These are phyloP conservation scores for Amia ocellicauda DNA, from an alignment of 2,113 vertebrate species.

Conservation along the genomic window DNA sequence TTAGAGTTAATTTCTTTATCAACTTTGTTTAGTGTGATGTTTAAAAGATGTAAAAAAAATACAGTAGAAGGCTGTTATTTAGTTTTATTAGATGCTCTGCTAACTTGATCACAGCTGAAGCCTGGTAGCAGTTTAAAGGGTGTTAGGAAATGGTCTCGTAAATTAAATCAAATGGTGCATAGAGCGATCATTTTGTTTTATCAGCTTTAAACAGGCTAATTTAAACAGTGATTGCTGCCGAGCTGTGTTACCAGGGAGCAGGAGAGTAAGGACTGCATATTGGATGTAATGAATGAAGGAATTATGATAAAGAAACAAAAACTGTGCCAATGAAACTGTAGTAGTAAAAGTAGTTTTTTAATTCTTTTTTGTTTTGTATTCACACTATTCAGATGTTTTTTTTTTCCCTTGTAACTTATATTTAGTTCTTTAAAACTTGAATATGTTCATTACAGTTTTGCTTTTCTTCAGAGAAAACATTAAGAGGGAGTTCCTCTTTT, in stretches of 20 bases:
- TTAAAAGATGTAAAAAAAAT: slow-evolving; percentile 15
- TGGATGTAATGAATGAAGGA: slow-evolving; percentile 7
- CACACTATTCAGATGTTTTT: not conserved
- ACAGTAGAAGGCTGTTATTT: not conserved
- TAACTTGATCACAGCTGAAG: not conserved
- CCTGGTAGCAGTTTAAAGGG: not conserved
- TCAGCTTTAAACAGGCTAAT: not conserved
- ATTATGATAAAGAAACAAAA: not conserved
- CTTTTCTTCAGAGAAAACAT: not conserved
- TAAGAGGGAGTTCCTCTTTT: not conserved
- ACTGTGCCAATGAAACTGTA: too few relatives aligned
- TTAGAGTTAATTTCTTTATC: slow-evolving; percentile 34
- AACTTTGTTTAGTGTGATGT: slow-evolving; percentile 39
- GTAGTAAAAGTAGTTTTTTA: too few relatives aligned
- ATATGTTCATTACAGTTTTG: not conserved
- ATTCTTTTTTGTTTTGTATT: too few relatives aligned
- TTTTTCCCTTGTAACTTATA: not conserved
- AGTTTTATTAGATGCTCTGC: not conserved
- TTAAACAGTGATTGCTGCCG: slow-evolving; percentile 9
- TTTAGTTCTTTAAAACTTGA: not conserved
- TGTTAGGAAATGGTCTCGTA: not conserved
- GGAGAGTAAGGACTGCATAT: not conserved
- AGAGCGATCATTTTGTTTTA: not conserved
- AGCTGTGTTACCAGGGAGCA: slow-evolving; percentile 14
- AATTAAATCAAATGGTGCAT: slow-evolving; percentile 17